Conservation (phyloP, 2,113 vertebrate genomes). For the Ceyx cyanopectus region DNA sequence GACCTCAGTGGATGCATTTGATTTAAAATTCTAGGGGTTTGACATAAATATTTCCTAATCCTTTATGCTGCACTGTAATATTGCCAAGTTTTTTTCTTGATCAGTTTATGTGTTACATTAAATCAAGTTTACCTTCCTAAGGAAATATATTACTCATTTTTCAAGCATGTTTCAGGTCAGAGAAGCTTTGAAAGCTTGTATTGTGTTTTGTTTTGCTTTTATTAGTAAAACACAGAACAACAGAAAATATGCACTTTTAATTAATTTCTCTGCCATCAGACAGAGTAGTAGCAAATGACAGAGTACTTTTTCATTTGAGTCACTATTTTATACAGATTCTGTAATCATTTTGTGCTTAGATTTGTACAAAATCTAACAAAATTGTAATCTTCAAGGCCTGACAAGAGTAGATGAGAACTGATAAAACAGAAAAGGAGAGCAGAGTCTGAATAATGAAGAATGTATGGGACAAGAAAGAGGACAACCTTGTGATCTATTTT, state of each 20-base stretch:
- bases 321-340: neutral
- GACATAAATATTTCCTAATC: neutral
- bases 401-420: neutral
- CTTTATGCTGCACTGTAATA: neutral
- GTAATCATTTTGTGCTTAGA: neutral
- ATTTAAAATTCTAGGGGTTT: neutral
- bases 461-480: neutral
- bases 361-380: neutral
- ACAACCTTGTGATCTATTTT: constrained; percentile 44
- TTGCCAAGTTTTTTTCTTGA: constrained; percentile 10
- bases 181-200: neutral
- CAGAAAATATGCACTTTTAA: neutral
- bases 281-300: neutral
- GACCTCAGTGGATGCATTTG: neutral
- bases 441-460: neutral
- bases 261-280: neutral
- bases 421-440: neutral
- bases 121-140: neutral
- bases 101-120: constrained; percentile 16
- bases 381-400: neutral
- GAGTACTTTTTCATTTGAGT: neutral
- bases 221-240: neutral
- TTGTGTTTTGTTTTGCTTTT: neutral
- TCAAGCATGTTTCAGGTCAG: constrained; percentile 19
- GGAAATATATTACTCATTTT: constrained; percentile 12